Conservation (phyloP, 2,113 vertebrate species). For the Gadus chalcogrammus region DNA sequence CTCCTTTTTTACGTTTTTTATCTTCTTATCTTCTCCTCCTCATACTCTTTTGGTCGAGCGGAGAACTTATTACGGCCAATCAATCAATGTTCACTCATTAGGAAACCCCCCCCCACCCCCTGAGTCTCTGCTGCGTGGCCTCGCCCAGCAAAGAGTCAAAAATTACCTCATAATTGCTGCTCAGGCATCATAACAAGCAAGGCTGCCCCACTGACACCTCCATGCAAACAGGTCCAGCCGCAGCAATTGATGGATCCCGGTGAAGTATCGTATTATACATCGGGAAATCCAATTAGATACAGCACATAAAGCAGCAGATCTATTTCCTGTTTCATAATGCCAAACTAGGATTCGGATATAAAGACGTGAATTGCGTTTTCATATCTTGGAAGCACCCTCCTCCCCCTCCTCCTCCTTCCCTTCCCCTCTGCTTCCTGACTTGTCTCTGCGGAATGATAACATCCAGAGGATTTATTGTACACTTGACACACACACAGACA, state of each 20-base stretch:
- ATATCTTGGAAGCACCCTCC: constrained; percentile 31
- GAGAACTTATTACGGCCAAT: constrained; percentile 69
- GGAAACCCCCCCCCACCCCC: constrained; percentile 60
- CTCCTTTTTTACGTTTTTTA: too few species aligned
- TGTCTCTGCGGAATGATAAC: constrained; percentile 69
- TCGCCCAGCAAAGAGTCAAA: constrained; percentile 69
- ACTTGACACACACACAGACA: constrained; percentile 56
- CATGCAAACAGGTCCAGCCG: constrained; percentile 64
- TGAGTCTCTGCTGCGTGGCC: constrained; percentile 68
- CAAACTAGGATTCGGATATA: constrained; percentile 60
- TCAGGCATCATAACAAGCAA: constrained; percentile 79
- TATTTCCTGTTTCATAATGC: constrained; percentile 65
- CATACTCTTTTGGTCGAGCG: constrained; percentile 51
- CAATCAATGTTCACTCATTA: constrained; percentile 76
- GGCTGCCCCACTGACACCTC: constrained; percentile 69
- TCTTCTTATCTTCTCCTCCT: constrained; percentile 9
- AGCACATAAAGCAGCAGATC: constrained; percentile 76
- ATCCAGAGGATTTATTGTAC: constrained; percentile 71
- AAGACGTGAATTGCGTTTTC: constrained; percentile 71
- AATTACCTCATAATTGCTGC: constrained; percentile 78
- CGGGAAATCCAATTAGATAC: constrained; percentile 79
- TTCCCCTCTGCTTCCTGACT: constrained; percentile 34
- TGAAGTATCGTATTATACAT: constrained; percentile 72
- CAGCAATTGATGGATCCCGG: constrained; percentile 72
- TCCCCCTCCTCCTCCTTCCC: constrained; percentile 11